These are phyloP conservation scores for Tauraco erythrolophus DNA, from an alignment of 2,113 vertebrate genomes.

Conservation along the genomic window DNA sequence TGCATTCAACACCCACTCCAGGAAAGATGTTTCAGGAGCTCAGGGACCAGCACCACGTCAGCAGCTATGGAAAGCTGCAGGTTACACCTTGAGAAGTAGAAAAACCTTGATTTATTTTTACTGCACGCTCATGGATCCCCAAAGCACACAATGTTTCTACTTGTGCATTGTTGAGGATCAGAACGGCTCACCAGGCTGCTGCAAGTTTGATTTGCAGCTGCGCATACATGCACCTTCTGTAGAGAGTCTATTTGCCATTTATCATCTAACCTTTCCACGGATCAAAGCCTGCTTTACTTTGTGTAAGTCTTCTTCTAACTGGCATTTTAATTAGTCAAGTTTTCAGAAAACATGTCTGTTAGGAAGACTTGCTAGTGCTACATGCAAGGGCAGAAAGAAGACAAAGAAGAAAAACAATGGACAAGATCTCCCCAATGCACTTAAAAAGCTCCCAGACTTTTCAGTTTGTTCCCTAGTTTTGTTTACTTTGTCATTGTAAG, in stretches of 20 bases:
- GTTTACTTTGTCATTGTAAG: background rate
- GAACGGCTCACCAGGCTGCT: background rate
- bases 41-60: accelerated
- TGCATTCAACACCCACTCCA: background rate
- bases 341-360: background rate
- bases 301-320: background rate
- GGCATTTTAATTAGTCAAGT: background rate
- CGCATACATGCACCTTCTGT: background rate
- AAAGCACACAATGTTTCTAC: background rate
- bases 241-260: background rate
- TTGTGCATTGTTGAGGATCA: background rate
- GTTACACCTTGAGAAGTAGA: background rate
- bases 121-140: accelerated
- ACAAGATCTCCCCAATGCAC: background rate
- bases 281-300: background rate
- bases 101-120: background rate
- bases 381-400: background rate
- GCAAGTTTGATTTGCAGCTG: background rate
- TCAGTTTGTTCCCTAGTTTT: background rate
- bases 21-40: background rate
- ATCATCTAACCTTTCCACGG: background rate
- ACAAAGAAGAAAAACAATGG: background rate
- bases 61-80: background rate
- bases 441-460: background rate
- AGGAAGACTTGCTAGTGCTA: background rate